phyloP scores from a whole-genome alignment of 2,888 invertebrate genomes.

The Odontomyia ornata region DNA sequence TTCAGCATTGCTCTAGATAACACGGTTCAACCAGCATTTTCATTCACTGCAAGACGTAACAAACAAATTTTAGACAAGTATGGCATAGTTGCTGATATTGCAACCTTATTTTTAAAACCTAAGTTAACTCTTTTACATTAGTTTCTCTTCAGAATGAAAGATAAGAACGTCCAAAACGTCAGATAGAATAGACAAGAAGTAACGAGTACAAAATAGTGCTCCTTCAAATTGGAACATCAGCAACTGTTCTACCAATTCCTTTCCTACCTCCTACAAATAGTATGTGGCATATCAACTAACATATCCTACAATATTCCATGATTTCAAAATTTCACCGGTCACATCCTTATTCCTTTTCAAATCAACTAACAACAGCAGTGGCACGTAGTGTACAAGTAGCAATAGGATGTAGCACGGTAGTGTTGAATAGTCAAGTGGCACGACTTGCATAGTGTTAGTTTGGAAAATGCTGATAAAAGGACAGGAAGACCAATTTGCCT shows the following conservation, averaged over 20 bases:
- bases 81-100: too few relatives aligned
- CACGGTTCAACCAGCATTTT: too few relatives aligned
- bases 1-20: too few relatives aligned
- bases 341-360: background rate
- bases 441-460: background rate
- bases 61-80: too few relatives aligned
- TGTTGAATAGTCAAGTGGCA: too few relatives aligned
- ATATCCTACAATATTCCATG: background rate
- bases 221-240: background rate
- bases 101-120: too few relatives aligned
- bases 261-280: too few relatives aligned
- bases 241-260: background rate
- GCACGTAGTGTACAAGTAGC: background rate
- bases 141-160: background rate
- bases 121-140: too few relatives aligned
- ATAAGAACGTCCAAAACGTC: background rate
- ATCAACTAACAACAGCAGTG: background rate
- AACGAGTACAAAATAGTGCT: background rate
- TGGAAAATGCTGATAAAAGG: conserved; percentile 18
- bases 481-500: conserved; percentile 31
- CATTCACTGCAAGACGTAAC: too few relatives aligned
- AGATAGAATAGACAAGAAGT: background rate
- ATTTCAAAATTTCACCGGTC: background rate
- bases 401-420: background rate
- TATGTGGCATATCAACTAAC: too few relatives aligned